A percentile compares a stretch with the other conserved stretches of the same genome.
Conservation (phyloP, 53 echinoderm and acorn worm genomes). For the Holothuria leucospilota region DNA sequence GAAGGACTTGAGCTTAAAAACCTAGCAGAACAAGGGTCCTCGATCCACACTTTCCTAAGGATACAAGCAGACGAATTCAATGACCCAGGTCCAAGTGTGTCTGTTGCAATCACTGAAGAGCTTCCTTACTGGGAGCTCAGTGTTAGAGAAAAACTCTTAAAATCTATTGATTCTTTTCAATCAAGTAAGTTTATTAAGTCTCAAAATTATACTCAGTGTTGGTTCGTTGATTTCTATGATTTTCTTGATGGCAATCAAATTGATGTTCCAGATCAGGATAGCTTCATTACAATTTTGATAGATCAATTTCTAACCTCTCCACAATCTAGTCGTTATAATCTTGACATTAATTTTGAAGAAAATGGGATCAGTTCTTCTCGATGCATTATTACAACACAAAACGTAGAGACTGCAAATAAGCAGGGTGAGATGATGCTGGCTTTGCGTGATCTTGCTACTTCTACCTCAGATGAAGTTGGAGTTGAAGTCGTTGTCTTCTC, state of each 20-base stretch:
- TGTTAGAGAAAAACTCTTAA: slow-evolving; percentile 25
- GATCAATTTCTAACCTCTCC: slow-evolving; percentile 56
- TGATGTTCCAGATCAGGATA: background rate
- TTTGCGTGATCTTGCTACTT: slow-evolving; percentile 32
- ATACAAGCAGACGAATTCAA: slow-evolving; percentile 15
- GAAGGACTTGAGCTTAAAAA: slow-evolving; percentile 67
- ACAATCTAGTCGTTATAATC: slow-evolving; percentile 21
- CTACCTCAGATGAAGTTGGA: slow-evolving; percentile 11
- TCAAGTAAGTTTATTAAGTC: slow-evolving; percentile 48
- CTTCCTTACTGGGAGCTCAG: slow-evolving; percentile 54
- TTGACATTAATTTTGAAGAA: slow-evolving; percentile 69
- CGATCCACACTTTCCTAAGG: slow-evolving; percentile 42
- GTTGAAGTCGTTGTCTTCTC: slow-evolving; percentile 49
- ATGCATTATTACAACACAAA: slow-evolving; percentile 53
- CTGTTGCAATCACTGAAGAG: slow-evolving; percentile 48
- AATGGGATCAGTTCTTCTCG: slow-evolving; percentile 63
- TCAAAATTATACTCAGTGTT: slow-evolving; percentile 56
- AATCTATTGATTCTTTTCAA: slow-evolving; percentile 45
- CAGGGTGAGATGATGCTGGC: slow-evolving; percentile 69
- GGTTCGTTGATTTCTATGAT: slow-evolving; percentile 54
- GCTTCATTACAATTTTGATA: slow-evolving; percentile 43
- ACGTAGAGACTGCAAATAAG: slow-evolving; percentile 49
- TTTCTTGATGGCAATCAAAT: slow-evolving; percentile 34
- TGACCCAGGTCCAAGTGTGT: slow-evolving; percentile 56
- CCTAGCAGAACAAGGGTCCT: slow-evolving; percentile 56